These are phyloP conservation scores for Aphodius granarius DNA, from an alignment of 2,888 invertebrate genomes.

Conservation along the genomic window DNA sequence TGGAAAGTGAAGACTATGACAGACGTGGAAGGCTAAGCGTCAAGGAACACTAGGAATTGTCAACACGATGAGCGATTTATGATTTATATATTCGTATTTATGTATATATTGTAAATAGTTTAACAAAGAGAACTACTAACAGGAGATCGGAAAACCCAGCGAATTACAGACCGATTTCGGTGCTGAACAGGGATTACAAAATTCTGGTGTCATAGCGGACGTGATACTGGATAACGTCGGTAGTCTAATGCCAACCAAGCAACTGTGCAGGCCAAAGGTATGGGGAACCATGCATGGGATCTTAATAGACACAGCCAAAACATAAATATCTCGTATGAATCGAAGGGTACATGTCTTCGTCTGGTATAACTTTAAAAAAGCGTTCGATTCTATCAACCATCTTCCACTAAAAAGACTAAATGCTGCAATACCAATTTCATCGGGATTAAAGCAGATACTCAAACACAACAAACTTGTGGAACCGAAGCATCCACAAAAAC, in stretches of 20 bases:
- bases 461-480: neutral
- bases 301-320: neutral
- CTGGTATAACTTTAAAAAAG: constrained; percentile 23
- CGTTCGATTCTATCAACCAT: constrained; percentile 17
- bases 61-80: too few relatives aligned
- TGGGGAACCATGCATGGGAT: constrained; percentile 18
- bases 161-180: constrained; percentile 18
- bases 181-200: constrained; percentile 21
- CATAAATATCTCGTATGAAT: neutral
- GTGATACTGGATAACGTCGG: neutral
- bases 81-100: too few relatives aligned
- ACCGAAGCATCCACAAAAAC: neutral
- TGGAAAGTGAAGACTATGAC: too few relatives aligned
- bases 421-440: neutral
- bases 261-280: neutral
- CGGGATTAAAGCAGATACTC: neutral
- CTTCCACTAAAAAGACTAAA: constrained; percentile 1
- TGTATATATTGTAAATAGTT: too few relatives aligned
- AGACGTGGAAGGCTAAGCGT: too few relatives aligned
- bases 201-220: constrained; percentile 11
- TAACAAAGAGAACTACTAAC: too few relatives aligned
- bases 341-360: neutral
- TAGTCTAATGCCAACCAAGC: constrained; percentile 3
- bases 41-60: too few relatives aligned
- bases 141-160: too few relatives aligned